Evolutionary conservation across 2,888 invertebrate species (phyloP).

Genomic region (Tetragonisca angustula): DNA sequence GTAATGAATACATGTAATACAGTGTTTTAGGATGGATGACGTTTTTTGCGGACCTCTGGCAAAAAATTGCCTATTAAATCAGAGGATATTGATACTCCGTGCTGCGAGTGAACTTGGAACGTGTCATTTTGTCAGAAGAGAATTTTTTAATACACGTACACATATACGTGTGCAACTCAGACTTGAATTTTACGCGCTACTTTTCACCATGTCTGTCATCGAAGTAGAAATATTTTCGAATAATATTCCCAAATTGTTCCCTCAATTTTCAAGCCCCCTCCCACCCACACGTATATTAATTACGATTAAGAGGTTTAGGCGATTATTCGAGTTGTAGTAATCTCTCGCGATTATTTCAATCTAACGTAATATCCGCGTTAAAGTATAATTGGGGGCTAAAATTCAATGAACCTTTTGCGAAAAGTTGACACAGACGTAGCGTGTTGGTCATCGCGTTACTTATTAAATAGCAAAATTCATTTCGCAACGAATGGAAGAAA

Average conservation of each 20-base stretch:
- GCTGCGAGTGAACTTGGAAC: too few relatives aligned
- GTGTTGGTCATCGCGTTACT: background rate
- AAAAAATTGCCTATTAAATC: background rate
- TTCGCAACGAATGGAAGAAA: background rate
- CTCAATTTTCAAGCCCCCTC: background rate
- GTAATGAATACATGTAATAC: background rate
- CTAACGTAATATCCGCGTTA: background rate
- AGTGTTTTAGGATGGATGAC: background rate
- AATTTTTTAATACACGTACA: too few relatives aligned
- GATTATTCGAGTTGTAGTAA: background rate
- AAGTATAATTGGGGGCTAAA: background rate
- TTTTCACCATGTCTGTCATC: too few relatives aligned
- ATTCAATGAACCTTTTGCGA: background rate
- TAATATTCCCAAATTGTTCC: background rate
- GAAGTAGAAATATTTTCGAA: background rate
- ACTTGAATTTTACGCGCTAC: too few relatives aligned
- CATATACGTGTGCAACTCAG: too few relatives aligned
- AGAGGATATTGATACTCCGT: too few relatives aligned
- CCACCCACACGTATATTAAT: background rate
- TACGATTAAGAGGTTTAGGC: background rate
- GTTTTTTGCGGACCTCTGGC: background rate
- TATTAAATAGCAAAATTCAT: constrained; percentile 24
- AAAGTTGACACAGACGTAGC: background rate
- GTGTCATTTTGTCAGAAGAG: too few relatives aligned
- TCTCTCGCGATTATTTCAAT: background rate